These are phyloP conservation scores for Verasper variegatus DNA, from an alignment of 2,113 vertebrate species.

Conservation along the genomic window DNA sequence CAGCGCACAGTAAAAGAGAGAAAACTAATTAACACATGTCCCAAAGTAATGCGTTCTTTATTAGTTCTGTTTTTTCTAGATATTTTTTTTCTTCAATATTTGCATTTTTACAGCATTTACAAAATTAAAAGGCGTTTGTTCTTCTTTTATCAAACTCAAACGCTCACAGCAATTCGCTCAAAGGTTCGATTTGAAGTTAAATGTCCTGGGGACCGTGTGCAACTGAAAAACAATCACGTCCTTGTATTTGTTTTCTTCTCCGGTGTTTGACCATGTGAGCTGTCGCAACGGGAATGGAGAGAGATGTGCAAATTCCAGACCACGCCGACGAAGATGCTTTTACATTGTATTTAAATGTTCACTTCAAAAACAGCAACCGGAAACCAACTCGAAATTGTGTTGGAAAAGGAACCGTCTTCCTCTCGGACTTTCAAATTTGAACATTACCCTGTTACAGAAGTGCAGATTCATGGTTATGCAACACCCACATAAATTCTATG, in stretches of 20 bases:
- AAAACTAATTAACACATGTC: background rate
- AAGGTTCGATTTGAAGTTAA: conserved; percentile 42
- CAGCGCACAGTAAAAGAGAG: background rate
- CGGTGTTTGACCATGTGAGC: background rate
- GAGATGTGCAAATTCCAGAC: conserved; percentile 35
- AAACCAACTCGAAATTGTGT: conserved; percentile 6
- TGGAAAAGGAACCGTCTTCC: background rate
- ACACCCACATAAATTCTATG: background rate
- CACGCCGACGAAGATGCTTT: background rate
- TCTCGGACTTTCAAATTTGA: background rate
- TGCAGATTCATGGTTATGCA: background rate
- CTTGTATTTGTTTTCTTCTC: background rate
- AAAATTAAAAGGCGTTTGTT: conserved; percentile 59
- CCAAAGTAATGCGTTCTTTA: conserved; percentile 54
- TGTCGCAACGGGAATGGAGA: background rate
- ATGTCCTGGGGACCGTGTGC: conserved; percentile 19
- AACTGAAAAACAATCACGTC: conserved; percentile 19
- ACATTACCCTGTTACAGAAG: conserved; percentile 6
- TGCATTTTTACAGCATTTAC: conserved; percentile 68
- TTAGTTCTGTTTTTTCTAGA: conserved; percentile 3
- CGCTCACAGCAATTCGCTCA: conserved; percentile 18
- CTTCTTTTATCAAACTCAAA: conserved; percentile 12
- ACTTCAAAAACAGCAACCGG: conserved; percentile 19
- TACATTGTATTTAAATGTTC: conserved; percentile 2
- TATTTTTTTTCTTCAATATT: conserved; percentile 36